These are phyloP conservation scores for Calephelis nemesis DNA, from an alignment of 1,140 invertebrate species.

Conservation along the genomic window DNA sequence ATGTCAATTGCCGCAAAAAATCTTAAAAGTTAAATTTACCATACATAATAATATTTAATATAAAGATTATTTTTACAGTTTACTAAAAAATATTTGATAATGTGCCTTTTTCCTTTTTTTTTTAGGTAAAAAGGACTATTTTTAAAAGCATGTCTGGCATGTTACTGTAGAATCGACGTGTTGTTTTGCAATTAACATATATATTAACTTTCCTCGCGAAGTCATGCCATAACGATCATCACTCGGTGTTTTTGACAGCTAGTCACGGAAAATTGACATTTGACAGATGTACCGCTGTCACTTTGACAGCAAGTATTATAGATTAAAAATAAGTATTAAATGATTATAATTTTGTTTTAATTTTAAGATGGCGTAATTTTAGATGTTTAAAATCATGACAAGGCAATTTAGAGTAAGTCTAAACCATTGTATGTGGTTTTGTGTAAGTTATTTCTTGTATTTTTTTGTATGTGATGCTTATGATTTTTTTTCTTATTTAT, in stretches of 20 bases:
- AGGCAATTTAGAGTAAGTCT: constrained; percentile 55
- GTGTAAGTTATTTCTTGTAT: constrained; percentile 63
- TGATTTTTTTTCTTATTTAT: constrained; percentile 49
- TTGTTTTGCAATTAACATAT: constrained; percentile 7
- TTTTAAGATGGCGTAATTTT: constrained; percentile 76
- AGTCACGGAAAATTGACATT: constrained; percentile 66
- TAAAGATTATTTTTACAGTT: too few species aligned
- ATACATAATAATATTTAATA: too few species aligned
- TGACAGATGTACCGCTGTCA: constrained; percentile 58
- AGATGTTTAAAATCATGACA: constrained; percentile 75
- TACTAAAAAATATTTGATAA: not conserved
- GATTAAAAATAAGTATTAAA: constrained; percentile 68
- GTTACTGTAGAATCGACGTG: not conserved
- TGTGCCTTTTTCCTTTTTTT: not conserved
- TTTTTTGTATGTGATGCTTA: constrained; percentile 53
- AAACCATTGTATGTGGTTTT: constrained; percentile 49
- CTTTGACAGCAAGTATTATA: constrained; percentile 67
- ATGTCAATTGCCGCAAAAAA: too few species aligned
- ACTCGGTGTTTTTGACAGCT: constrained; percentile 55
- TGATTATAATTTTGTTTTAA: constrained; percentile 62
- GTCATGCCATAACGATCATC: constrained; percentile 26
- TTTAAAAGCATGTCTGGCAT: not conserved
- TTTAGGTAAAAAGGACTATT: not conserved
- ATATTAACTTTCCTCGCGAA: not conserved
- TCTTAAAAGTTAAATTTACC: too few species aligned